phyloP scores from a whole-genome alignment of 1,140 invertebrate genomes.

The Matsumurasca onukii region DNA sequence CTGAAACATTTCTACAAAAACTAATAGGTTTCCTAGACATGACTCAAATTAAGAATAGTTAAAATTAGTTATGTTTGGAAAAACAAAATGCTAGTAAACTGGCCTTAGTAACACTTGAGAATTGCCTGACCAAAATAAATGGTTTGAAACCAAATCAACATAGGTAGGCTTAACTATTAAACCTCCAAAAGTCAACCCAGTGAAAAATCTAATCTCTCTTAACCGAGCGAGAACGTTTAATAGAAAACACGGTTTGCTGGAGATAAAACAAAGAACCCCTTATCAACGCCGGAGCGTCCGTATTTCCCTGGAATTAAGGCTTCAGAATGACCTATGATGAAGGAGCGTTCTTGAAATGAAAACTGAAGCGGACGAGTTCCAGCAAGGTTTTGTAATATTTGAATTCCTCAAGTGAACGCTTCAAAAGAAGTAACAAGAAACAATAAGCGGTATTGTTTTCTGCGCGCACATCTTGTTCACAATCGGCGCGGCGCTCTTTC shows the following conservation, averaged over 20 bases:
- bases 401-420: conserved; percentile 12
- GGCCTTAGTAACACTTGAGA: no score
- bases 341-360: conserved; percentile 18
- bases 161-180: no score
- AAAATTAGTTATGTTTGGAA: no score
- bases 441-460: conserved; percentile 23
- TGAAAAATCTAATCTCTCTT: no score
- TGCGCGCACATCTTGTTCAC: conserved; percentile 3
- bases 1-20: no score
- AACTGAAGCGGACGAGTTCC: conserved; percentile 20
- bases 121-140: no score
- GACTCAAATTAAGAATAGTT: no score
- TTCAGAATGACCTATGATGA: conserved; percentile 18
- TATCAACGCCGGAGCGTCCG: neutral
- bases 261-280: neutral
- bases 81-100: no score
- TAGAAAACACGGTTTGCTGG: neutral
- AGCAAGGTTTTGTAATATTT: conserved; percentile 25
- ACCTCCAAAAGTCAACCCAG: no score
- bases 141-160: no score
- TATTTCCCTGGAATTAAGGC: conserved; percentile 13
- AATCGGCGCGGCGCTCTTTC: conserved; percentile 23
- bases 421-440: conserved; percentile 27
- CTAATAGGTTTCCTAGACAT: no score
- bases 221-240: no score